Conservation (phyloP, 2,888 invertebrate species). For the Embidobia sp. region DNA sequence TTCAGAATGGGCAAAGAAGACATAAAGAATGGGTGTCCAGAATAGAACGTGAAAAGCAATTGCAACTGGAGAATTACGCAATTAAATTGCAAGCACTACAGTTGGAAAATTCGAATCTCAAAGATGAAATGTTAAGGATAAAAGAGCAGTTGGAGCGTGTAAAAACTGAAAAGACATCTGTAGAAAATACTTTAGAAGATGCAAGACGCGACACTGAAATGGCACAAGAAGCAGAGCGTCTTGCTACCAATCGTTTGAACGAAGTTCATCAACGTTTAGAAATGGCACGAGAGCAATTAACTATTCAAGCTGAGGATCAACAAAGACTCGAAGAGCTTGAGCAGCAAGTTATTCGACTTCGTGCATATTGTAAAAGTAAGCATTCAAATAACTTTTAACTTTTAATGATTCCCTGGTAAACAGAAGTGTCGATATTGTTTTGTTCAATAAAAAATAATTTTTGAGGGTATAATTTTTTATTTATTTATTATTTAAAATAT, state of each 20-base stretch:
- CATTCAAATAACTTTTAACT: too few relatives aligned
- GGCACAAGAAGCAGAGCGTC: conserved; percentile 84
- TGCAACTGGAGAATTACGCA: conserved; percentile 73
- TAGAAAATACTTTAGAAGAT: conserved; percentile 83
- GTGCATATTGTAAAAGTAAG: conserved; percentile 89
- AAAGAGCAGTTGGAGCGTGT: conserved; percentile 86
- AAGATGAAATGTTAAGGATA: conserved; percentile 86
- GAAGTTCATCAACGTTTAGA: conserved; percentile 76
- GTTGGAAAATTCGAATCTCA: conserved; percentile 85
- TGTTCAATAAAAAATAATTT: too few relatives aligned
- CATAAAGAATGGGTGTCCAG: conserved; percentile 91
- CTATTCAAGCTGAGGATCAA: conserved; percentile 86
- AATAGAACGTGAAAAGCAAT: conserved; percentile 91
- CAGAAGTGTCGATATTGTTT: too few relatives aligned
- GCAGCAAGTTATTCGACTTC: conserved; percentile 87
- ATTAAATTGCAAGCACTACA: conserved; percentile 86
- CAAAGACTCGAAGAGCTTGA: conserved; percentile 89
- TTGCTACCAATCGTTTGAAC: conserved; percentile 80
- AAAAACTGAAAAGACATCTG: conserved; percentile 83
- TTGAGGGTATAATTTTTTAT: too few relatives aligned
- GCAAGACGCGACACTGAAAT: conserved; percentile 82
- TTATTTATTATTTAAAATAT: too few relatives aligned
- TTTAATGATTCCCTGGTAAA: too few relatives aligned
- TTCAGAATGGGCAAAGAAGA: conserved; percentile 93
- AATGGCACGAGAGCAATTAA: conserved; percentile 83